Evolutionary conservation across 2,797 vertebrate genomes (phyloP), one percentile per base, ranked within the genome.

Genomic region (Chelonia mydas): DNA sequence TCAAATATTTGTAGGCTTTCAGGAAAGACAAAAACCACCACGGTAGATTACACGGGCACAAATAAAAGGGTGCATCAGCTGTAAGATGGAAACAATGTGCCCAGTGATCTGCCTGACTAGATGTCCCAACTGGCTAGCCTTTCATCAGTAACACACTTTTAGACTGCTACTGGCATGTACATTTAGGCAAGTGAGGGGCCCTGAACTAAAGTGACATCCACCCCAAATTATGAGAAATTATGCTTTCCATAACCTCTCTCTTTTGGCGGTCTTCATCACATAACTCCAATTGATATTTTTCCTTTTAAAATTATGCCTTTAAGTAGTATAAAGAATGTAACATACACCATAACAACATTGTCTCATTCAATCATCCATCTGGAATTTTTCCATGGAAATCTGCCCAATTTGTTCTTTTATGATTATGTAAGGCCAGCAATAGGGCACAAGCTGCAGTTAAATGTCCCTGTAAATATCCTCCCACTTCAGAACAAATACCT

Each of bases 101-200:
- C 45, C 47, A 68, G 9, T 81, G 79, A 93, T 86, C n/a, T 41
- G 68, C 49, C 53, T 95, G 96, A 95, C 89, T 88, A 97, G 89
- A 94, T 37, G 41, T 96, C 86, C 89, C 61, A 92, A 83, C 33
- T 81, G 89, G 95, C 79, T 96, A 82, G 15, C 79, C 81, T 97
- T 93, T 94, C 96, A 96, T 83, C 55, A 87, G 68, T 92, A 95
- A 95, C 95, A 97, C 87, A 95, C 78, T 95, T 94, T 93, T 87
- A 94, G 90, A 41, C 79, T 93, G 83, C 95, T 72, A 65, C 72
- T 83, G 93, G 95, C 86, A 97, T 77, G 83, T 41, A 86, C 19
- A 47, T 86, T 91, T 57, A 90, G 41, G 81, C 87, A 87, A 3
- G 1, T 21, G 28, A 88, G 33, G 31, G 83, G 89, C 78, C 80